Evolutionary conservation across 2,797 vertebrate genomes (phyloP).

Genomic region (Xenentodon cancila): DNA sequence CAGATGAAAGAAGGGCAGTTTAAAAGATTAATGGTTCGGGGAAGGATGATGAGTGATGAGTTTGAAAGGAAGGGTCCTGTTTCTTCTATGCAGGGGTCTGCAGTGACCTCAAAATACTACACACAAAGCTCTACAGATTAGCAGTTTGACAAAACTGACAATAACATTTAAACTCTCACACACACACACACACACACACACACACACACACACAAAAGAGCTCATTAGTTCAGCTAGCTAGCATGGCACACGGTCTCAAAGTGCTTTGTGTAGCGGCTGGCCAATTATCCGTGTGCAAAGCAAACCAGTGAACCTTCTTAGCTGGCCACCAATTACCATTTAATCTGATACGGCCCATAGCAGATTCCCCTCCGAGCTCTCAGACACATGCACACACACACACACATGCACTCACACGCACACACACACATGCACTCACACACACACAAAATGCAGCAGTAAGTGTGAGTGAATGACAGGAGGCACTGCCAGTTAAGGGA

Average conservation of each 20-base stretch:
- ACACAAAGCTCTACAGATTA: slow-evolving; percentile 27
- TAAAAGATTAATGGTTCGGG: slow-evolving; percentile 63
- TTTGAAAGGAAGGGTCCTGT: slow-evolving; percentile 35
- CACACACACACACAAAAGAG: slow-evolving; percentile 44
- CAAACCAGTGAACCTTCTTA: slow-evolving; percentile 78
- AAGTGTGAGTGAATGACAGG: slow-evolving; percentile 61
- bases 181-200: slow-evolving; percentile 29
- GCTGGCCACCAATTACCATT: slow-evolving; percentile 79
- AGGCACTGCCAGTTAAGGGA: slow-evolving; percentile 42
- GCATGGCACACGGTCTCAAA: slow-evolving; percentile 65
- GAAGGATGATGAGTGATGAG: slow-evolving; percentile 59
- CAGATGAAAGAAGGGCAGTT: slow-evolving; percentile 63
- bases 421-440: slow-evolving; percentile 11
- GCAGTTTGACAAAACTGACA: slow-evolving; percentile 49
- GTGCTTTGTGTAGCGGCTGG: slow-evolving; percentile 72
- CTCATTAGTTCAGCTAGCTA: slow-evolving; percentile 80
- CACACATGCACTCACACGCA: slow-evolving; percentile 8
- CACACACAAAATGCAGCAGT: slow-evolving; percentile 8
- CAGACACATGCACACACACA: slow-evolving; percentile 19
- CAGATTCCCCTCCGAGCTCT: slow-evolving; percentile 56
- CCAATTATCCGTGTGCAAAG: slow-evolving; percentile 79
- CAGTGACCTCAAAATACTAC: slow-evolving; percentile 17
- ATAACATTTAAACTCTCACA: slow-evolving; percentile 39
- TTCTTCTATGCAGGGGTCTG: slow-evolving; percentile 6
- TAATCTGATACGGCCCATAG: slow-evolving; percentile 73